Base-by-base conservation (phyloP, 2,113 vertebrate genomes). In the Saccopteryx bilineata region DNA sequence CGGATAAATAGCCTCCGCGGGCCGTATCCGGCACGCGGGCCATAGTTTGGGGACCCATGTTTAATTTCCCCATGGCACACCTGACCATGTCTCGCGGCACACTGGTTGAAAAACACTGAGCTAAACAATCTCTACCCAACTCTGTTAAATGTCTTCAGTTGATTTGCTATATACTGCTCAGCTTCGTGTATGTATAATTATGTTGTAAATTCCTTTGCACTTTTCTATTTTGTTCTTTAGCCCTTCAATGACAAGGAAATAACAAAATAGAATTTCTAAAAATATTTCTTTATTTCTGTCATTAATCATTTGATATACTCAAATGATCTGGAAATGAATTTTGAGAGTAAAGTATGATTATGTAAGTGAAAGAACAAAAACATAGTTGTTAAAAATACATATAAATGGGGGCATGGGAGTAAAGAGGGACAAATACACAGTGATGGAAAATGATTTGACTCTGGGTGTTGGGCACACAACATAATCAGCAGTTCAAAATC, bases 291-390 rank as follows among this genome's bases (percentile, higher is more conserved):
- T 14, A 68, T 5, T 72, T 92, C 13, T 61, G 33, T 11, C 66
- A 18, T 85, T 96, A n/a, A 71, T 92, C 23, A n/a, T 80, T 94
- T 78, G 66, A n/a, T 19, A 60, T 88, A 63, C 26, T 85, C 68
- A 68, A 13, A 56, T 90, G 48, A 61, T 95, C 56, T 82, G 9
- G 7, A 82, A 91, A 50, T 90, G 9, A 90, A 72, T 80, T 90
- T 90, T 63, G 65, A 93, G 71, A 63, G 24, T 69, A 80, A 72
- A 87, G 14, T 9, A 48, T 90, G 13, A 87, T 69, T 84, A 84
- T 72, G 92, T 88, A 63, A 68, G 11, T 54, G 28, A 92, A 63
- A 93, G n/a, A 82, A 26, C 39, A 71, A 71, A 66, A 82, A 74
- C 17, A 69, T 52, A 71, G 17, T 80, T 82, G 3, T 63, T 81